phyloP scores from a whole-genome alignment of 2,797 vertebrate genomes.

The Telmatherina bonti region DNA sequence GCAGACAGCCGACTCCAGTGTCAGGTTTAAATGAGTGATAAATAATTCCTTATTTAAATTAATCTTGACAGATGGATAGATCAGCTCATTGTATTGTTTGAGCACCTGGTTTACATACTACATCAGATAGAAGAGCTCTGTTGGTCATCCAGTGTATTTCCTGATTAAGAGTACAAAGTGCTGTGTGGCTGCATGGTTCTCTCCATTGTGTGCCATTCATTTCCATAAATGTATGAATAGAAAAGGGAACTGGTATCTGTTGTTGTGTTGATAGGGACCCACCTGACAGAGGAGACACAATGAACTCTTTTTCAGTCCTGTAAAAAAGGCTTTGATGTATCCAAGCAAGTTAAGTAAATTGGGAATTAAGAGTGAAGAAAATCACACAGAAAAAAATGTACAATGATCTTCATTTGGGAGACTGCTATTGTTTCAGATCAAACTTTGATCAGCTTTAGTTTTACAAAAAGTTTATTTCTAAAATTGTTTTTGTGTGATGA shows the following conservation, averaged over 20 bases:
- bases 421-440: not conserved
- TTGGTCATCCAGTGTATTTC: conserved; percentile 7
- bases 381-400: not conserved
- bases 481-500: conserved; percentile 4
- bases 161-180: conserved; percentile 10
- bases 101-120: conserved; percentile 57
- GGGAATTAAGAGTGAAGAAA: not conserved
- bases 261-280: conserved; percentile 26
- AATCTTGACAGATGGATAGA: conserved; percentile 41
- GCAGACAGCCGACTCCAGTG: not conserved
- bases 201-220: conserved; percentile 42
- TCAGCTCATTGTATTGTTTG: conserved; percentile 26
- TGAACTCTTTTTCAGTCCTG: conserved; percentile 4
- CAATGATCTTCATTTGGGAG: too few relatives aligned
- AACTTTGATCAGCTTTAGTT: not conserved
- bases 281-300: conserved; percentile 11
- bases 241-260: conserved; percentile 75
- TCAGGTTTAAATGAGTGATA: not conserved
- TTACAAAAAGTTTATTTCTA: not conserved
- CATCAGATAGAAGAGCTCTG: conserved; percentile 36
- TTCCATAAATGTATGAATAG: conserved; percentile 67
- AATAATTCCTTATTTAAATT: conserved; percentile 45
- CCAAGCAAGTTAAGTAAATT: conserved; percentile 28
- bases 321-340: conserved; percentile 4
- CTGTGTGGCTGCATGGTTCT: conserved; percentile 11